phyloP scores from a whole-genome alignment of 2,888 invertebrate genomes.

The Uropetala carovei region DNA sequence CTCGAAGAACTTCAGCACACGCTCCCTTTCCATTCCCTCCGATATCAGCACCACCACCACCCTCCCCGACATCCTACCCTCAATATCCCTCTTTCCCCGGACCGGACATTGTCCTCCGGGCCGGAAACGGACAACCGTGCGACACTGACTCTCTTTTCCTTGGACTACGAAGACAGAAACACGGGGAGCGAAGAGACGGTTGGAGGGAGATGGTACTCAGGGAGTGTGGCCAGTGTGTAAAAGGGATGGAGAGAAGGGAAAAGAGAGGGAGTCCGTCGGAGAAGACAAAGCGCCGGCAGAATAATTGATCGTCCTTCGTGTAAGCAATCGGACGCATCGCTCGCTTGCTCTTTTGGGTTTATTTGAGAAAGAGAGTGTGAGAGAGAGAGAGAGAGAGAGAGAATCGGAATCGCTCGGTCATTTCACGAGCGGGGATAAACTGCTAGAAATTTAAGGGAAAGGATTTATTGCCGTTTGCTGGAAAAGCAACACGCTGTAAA shows the following conservation, averaged over 20 bases:
- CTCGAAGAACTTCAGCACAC: too few relatives aligned
- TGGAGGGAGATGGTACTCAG: background rate
- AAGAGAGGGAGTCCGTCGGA: background rate
- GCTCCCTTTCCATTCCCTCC: background rate
- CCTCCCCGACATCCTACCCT: background rate
- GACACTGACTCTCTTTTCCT: background rate
- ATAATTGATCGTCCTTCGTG: background rate
- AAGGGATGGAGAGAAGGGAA: background rate
- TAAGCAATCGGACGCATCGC: background rate
- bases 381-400: too few relatives aligned
- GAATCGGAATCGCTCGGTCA: background rate
- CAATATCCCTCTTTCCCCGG: too few relatives aligned
- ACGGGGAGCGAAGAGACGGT: background rate
- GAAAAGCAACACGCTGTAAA: background rate
- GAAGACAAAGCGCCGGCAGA: background rate
- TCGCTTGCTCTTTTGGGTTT: background rate
- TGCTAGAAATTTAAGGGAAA: background rate
- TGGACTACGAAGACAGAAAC: background rate
- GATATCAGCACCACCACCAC: background rate
- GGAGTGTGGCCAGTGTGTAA: background rate
- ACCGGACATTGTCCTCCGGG: background rate
- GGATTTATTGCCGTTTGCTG: background rate
- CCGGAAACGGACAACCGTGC: conserved; percentile 32
- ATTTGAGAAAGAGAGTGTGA: background rate
- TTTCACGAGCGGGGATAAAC: background rate